Evolutionary conservation across 1,140 invertebrate species (phyloP), one percentile per base, ranked within the genome.

Genomic region (Bombus consobrinus): DNA sequence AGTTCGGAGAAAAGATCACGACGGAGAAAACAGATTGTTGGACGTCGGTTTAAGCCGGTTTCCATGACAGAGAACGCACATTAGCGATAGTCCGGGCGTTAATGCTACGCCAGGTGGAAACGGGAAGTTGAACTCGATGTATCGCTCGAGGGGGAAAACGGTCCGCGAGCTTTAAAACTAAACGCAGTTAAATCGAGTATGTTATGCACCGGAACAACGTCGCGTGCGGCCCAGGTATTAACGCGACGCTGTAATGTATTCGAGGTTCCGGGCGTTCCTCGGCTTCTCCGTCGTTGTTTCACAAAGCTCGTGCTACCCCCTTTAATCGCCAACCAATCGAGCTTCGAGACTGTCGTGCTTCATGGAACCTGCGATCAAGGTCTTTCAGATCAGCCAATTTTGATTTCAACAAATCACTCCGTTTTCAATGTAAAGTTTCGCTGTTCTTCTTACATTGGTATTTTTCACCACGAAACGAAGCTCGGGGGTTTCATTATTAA

Each of bases 151-250:
- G 62, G 18, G 13, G 68, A 2, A 69, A 59, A 78, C 66, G 22
- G 82, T 78, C 66, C 22, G 76, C 53, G 76, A 10, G 32, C 53
- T 80, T 85, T 85, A 85, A 85, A 85, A 85, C 77, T 80, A 79
- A 85, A 85, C 83, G 83, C 83, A 62, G 83, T 85, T 85, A 79
- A 85, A 85, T 85, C 83, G 83, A 79, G 76, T 84, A 43, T 76
- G 83, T 71, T 84, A 78, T 57, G 77, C 82, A 37, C 82, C 75
- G 82, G 82, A 69, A 84, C 64, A 78, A 39, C 64, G 75, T 83
- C 82, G 82, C 75, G 82, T 84, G 76, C 68, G 37, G 47, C 64
- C 0, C n/a, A 22, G 68, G 53, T 57, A 77, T 84, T 78, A 78
- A 84, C 75, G 82, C n/a, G 39, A 59, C 15, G 39, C 1, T 69